Conservation (phyloP, 2,888 invertebrate genomes). For the Pseudanteris insignis region DNA sequence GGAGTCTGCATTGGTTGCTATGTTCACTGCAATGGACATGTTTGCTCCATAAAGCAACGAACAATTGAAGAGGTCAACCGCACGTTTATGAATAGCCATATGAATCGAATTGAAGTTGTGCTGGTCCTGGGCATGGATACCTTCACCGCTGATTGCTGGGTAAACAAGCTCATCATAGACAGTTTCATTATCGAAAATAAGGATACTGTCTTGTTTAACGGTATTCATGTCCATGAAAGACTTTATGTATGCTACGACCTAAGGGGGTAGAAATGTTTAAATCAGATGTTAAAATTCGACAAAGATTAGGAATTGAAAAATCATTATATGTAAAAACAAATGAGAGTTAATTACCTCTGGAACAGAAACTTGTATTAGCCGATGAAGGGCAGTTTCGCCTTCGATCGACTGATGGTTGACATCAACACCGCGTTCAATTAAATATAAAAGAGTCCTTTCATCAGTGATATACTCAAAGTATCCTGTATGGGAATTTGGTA, state of each 20-base stretch:
- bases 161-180: slow-evolving; percentile 11
- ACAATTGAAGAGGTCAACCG: slow-evolving; percentile 14
- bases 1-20: slow-evolving; percentile 7
- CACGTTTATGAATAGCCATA: slow-evolving; percentile 22
- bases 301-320: too few relatives aligned
- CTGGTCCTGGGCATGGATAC: neutral
- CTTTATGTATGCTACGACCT: slow-evolving; percentile 12
- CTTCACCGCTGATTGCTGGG: neutral
- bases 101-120: slow-evolving; percentile 23
- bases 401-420: slow-evolving; percentile 17
- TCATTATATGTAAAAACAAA: too few relatives aligned
- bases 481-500: neutral
- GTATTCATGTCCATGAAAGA: neutral
- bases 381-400: slow-evolving; percentile 23
- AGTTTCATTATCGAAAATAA: neutral
- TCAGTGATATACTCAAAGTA: slow-evolving; percentile 21
- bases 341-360: slow-evolving; percentile 3
- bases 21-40: neutral
- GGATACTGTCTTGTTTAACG: slow-evolving; percentile 1
- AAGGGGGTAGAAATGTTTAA: neutral
- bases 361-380: slow-evolving; percentile 16
- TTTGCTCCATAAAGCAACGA: slow-evolving; percentile 9
- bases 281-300: too few relatives aligned
- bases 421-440: slow-evolving; percentile 14
- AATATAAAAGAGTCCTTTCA: slow-evolving; percentile 13